A percentile compares a stretch with the other conserved stretches of the same genome.
phyloP scores from a whole-genome alignment of 2,113 vertebrate species.

The Salvelinus fontinalis region DNA sequence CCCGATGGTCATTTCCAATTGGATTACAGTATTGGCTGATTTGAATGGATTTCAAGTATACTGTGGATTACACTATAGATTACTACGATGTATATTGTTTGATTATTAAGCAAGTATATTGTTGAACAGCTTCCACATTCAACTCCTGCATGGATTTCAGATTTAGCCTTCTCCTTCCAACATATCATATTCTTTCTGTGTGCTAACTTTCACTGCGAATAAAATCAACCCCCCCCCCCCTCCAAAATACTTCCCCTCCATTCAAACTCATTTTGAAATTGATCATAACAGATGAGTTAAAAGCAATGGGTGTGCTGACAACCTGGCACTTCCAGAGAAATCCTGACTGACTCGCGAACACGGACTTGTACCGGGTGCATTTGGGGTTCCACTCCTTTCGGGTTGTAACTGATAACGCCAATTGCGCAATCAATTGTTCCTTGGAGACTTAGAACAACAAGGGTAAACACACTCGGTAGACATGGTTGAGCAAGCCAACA shows the following conservation, averaged over 20 bases:
- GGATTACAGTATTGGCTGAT: no score
- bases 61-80: no score
- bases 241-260: no score
- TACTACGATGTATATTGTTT: no score
- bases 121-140: no score
- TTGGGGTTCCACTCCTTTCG: conserved; percentile 52
- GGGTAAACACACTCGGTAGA: conserved; percentile 44
- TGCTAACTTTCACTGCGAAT: no score
- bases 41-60: neutral
- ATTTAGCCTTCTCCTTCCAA: no score
- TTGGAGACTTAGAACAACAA: conserved; percentile 63
- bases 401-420: conserved; percentile 55
- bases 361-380: conserved; percentile 44
- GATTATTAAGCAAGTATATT: no score
- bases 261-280: conserved; percentile 7
- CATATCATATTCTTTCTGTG: no score
- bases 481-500: conserved; percentile 35
- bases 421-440: conserved; percentile 64
- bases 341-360: conserved; percentile 50
- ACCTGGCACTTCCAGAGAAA: conserved; percentile 40
- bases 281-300: conserved; percentile 28
- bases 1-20: neutral
- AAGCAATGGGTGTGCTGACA: conserved; percentile 34
- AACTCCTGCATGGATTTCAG: no score
- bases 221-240: no score